These are phyloP conservation scores for Lordiphosa mommai DNA, from an alignment of 1,140 invertebrate species.

Conservation along the genomic window DNA sequence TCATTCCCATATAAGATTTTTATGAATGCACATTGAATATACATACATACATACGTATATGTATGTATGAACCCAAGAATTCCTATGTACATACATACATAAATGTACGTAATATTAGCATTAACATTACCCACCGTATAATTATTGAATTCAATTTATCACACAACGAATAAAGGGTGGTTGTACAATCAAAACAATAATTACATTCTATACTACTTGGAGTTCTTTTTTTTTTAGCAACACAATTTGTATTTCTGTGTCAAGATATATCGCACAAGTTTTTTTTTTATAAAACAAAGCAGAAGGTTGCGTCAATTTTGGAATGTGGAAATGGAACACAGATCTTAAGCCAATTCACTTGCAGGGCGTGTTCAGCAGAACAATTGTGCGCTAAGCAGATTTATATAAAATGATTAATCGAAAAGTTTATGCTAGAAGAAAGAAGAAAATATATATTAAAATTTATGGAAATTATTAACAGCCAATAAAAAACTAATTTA, in stretches of 20 bases:
- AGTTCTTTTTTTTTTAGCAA: not conserved
- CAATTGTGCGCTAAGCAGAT: too few species aligned
- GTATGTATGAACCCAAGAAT: not conserved
- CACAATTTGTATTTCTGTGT: not conserved
- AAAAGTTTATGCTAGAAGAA: too few species aligned
- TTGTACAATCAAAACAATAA: not conserved
- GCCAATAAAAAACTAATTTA: too few species aligned
- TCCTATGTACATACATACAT: not conserved
- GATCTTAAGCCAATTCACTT: too few species aligned
- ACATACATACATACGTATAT: not conserved
- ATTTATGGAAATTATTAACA: too few species aligned
- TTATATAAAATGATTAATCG: too few species aligned
- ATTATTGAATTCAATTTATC: slow-evolving; percentile 6
- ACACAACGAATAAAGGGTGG: not conserved
- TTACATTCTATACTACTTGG: not conserved
- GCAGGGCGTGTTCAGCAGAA: too few species aligned
- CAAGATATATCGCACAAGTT: not conserved
- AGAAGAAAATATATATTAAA: too few species aligned
- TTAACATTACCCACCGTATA: slow-evolving; percentile 1
- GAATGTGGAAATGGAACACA: not conserved
- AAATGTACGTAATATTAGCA: not conserved
- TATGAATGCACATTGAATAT: not conserved
- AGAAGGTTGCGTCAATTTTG: not conserved
- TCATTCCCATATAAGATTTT: not conserved
- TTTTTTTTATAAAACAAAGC: not conserved